Evolutionary conservation across 1,140 invertebrate species (phyloP), one percentile per base, ranked within the genome.

Genomic region (Brachionus asplanchnoidis): DNA sequence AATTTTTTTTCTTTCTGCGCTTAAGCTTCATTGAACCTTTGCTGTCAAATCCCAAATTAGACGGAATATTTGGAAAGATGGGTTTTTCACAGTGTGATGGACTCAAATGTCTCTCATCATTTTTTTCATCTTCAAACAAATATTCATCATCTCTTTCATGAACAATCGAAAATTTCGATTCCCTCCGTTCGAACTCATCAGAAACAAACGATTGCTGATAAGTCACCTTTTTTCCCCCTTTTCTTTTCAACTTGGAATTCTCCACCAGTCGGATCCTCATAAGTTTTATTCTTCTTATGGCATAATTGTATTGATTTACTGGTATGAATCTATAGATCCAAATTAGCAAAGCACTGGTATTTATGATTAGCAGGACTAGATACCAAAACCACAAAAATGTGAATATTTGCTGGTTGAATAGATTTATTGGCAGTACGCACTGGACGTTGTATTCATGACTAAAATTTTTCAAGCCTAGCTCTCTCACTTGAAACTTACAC

Each of bases 371-470:
- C 11, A 89, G 86, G 83, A 89, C 88, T 11, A 89, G 84, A 84
- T 89, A 87, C 89, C 89, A 89, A 86, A 89, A 89, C 88, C 88
- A 89, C 17, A 89, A 79, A 85, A 90, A 89, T 20, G 90, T 86
- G 65, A 90, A 87, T 56, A 89, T 85, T 78, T 90, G 90, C 80
- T 89, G 89, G 85, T 89, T 90, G 86, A 90, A 90, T 42, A 89
- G 87, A 85, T 89, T 89, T 17, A 89, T 86, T n/a, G 87, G 88
- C 11, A 89, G 85, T 14, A 90, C 89, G 65, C 89, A 89, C 40
- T 89, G 87, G 12, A 89, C 89, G 12, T 89, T 89, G 85, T 89
- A 86, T 44, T 77, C 75, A 82, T 86, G 86, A 46, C 60, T 68
- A 53, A 56, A 68, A 53, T 84, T 84, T 73, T 68, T 68, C 11